Conservation (phyloP, 1,140 invertebrate species). For the Hylaeus anthracinus region DNA sequence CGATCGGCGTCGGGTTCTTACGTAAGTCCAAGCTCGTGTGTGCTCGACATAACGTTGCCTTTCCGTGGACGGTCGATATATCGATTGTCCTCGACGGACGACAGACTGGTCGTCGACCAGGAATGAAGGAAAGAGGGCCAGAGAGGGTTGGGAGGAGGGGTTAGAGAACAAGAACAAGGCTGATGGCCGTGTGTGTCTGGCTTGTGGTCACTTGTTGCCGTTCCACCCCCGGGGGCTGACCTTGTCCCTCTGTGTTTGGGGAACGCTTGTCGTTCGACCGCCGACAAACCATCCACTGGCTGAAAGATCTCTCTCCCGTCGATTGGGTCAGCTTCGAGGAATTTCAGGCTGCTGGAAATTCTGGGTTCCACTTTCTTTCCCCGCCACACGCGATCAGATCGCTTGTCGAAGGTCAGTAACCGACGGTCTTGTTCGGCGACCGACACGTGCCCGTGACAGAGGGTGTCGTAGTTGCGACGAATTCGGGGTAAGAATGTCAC, state of each 20-base stretch:
- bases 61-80: conserved; percentile 74
- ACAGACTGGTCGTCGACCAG: conserved; percentile 74
- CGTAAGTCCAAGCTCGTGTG: conserved; percentile 52
- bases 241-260: conserved; percentile 76
- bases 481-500: neutral
- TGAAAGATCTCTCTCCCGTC: conserved; percentile 45
- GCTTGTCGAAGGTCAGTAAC: conserved; percentile 27
- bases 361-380: conserved; percentile 37
- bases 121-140: conserved; percentile 27
- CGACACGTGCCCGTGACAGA: neutral
- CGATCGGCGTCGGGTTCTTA: neutral
- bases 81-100: conserved; percentile 73
- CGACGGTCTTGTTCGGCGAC: neutral
- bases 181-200: conserved; percentile 66
- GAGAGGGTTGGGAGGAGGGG: neutral
- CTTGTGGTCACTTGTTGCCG: conserved; percentile 79
- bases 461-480: neutral
- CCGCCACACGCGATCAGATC: neutral
- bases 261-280: conserved; percentile 72
- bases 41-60: conserved; percentile 50
- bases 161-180: conserved; percentile 23
- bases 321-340: conserved; percentile 34
- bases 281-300: conserved; percentile 57
- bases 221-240: conserved; percentile 74
- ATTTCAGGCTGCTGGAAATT: conserved; percentile 42